Evolutionary conservation across 2,113 vertebrate species (phyloP).

Genomic region (Reinhardtius hippoglossoides): DNA sequence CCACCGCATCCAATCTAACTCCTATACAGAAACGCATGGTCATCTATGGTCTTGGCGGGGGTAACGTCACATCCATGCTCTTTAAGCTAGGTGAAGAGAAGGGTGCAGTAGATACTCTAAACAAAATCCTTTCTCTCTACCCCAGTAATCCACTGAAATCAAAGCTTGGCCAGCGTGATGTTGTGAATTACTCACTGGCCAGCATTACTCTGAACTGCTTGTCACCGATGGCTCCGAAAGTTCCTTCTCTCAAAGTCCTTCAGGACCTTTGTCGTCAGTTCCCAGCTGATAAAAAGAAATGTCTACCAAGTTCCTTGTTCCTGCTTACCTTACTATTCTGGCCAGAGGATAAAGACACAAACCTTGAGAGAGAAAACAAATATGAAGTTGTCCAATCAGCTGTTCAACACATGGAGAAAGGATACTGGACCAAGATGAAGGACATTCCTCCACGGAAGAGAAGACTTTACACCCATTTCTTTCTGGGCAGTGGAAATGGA

Average conservation of each 20-base stretch:
- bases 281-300: conserved; percentile 64
- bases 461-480: conserved; percentile 84
- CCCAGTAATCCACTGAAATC: conserved; percentile 61
- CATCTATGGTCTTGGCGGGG: conserved; percentile 83
- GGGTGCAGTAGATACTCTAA: conserved; percentile 63
- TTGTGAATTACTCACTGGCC: conserved; percentile 80
- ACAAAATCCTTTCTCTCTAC: conserved; percentile 80
- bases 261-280: conserved; percentile 78
- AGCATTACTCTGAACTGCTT: conserved; percentile 83
- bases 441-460: conserved; percentile 80
- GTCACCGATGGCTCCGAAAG: conserved; percentile 64
- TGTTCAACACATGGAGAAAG: conserved; percentile 76
- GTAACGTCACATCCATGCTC: conserved; percentile 83
- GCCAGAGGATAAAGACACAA: conserved; percentile 83
- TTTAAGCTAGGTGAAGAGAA: conserved; percentile 78
- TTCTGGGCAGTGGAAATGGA: conserved; percentile 81
- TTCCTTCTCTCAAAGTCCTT: conserved; percentile 67
- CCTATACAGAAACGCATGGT: conserved; percentile 77
- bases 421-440: conserved; percentile 80
- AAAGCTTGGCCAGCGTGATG: conserved; percentile 76
- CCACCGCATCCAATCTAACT: conserved; percentile 39
- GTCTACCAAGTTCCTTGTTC: conserved; percentile 80
- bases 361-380: conserved; percentile 73
- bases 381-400: conserved; percentile 79
- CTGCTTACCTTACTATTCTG: conserved; percentile 85